Percentiles rank a stretch among this genome's conserved stretches.
Conservation (phyloP, 2,113 vertebrate species). For the Smithornis capensis region DNA sequence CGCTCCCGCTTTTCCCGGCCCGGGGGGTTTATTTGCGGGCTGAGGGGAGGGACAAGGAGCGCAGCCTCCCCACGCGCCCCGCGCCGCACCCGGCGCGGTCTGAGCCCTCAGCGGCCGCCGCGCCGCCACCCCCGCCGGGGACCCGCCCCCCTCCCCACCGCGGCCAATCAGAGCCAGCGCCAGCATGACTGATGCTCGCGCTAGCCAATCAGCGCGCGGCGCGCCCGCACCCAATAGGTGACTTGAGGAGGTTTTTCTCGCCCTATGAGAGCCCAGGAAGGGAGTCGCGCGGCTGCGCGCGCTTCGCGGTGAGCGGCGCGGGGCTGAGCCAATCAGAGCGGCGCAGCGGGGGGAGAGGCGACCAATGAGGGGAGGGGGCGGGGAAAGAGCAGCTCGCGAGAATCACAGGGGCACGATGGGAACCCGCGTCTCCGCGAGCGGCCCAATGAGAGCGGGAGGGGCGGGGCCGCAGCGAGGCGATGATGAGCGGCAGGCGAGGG, state of each 20-base stretch:
- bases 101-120: accelerated
- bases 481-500: accelerated
- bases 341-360: accelerated
- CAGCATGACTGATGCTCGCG: accelerated
- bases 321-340: neutral
- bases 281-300: neutral
- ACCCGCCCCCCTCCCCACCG: accelerated
- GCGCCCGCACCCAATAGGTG: neutral
- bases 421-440: neutral
- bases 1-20: too few species aligned
- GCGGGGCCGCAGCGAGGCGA: neutral
- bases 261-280: constrained; percentile 28
- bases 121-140: accelerated
- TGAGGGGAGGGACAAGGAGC: accelerated
- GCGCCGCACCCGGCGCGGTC: accelerated
- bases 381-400: neutral
- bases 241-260: neutral
- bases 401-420: neutral
- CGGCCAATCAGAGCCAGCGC: accelerated
- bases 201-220: accelerated
- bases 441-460: neutral
- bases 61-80: accelerated
- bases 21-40: accelerated
- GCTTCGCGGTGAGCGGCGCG: neutral
- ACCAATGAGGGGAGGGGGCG: constrained; percentile 38